Evolutionary conservation across 1,140 invertebrate genomes (phyloP), one percentile per base, ranked within the genome.

Genomic region (Tetragonula clypearis): DNA sequence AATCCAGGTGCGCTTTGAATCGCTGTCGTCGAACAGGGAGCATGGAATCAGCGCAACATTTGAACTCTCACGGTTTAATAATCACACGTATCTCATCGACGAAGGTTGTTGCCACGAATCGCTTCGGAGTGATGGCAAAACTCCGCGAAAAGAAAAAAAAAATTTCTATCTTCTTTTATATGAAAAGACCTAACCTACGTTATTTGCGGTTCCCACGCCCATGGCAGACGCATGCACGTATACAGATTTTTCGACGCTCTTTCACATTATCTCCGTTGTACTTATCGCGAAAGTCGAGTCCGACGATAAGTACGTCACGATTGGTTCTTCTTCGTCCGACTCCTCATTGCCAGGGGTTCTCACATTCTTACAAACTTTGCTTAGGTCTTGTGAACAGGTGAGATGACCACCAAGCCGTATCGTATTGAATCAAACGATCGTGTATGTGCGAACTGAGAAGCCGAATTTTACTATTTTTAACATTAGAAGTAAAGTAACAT

Each of bases 201-300:
- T 90, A 86, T 90, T 90, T 90, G 81, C 88, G 80, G 79, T 90
- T 90, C 89, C 84, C 89, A 90, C 88, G 89, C 86, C 86, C 83
- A 80, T 75, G 62, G 58, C 72, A n/a, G 56, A 66, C 66, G 53
- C 81, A 53, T 77, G 65, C 79, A 84, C 11, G 83, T 80, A 89
- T 69, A 75, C 79, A 55, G 82, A 90, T 86, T 90, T 90, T 90
- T 90, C 80, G 86, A 84, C 80, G 77, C 69, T 68, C 60, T 83
- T 79, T 86, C 76, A 86, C 77, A 85, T 84, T 88, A 88, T 89
- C 71, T 87, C 77, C 87, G 80, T 68, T 72, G 17, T 84, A 82
- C 73, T 89, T 89, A 89, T 89, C 88, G 87, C 88, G 87, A 89
- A 83, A 89, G 85, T 77, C 89, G 89, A 90, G 82, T 68, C 85